A percentile compares a stretch with the other conserved stretches of the same genome.
These are phyloP conservation scores for Oxycera nigricornis DNA, from an alignment of 2,888 invertebrate genomes.

Conservation along the genomic window DNA sequence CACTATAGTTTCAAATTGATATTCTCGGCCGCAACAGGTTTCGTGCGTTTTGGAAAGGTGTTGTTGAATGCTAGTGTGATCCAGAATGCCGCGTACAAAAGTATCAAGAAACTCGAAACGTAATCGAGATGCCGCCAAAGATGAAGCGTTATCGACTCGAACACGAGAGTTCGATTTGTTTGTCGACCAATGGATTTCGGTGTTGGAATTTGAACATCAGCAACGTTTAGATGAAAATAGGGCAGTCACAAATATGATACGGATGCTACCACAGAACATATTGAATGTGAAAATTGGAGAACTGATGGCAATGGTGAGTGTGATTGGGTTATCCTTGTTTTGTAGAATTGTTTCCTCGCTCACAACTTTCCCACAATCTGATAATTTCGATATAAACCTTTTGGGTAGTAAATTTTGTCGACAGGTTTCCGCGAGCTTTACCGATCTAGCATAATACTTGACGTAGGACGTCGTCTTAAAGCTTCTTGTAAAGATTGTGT, in stretches of 20 bases:
- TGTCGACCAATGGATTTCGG: constrained; percentile 52
- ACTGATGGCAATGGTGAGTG: constrained; percentile 52
- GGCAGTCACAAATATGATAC: constrained; percentile 28
- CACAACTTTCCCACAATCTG: too few species aligned
- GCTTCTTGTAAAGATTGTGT: too few species aligned
- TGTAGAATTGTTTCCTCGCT: too few species aligned
- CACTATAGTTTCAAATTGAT: background rate
- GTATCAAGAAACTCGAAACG: constrained; percentile 58
- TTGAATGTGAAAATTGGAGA: constrained; percentile 55
- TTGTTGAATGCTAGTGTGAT: background rate
- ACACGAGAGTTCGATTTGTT: constrained; percentile 55
- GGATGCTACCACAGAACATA: constrained; percentile 50
- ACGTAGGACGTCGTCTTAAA: too few species aligned
- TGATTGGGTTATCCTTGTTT: too few species aligned
- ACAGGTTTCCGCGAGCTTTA: too few species aligned
- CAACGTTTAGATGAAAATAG: constrained; percentile 43
- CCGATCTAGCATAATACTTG: too few species aligned
- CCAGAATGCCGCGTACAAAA: constrained; percentile 60
- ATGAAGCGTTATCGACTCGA: constrained; percentile 53
- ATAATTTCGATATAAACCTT: too few species aligned
- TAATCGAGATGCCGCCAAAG: constrained; percentile 58
- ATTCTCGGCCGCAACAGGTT: background rate
- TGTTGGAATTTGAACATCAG: constrained; percentile 51
- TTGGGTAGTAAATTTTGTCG: too few species aligned
- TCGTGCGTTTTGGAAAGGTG: background rate